A percentile compares a stretch with the other conserved stretches of the same genome.
phyloP scores from a whole-genome alignment of 1,140 invertebrate species.

The Lepidurus apus region DNA sequence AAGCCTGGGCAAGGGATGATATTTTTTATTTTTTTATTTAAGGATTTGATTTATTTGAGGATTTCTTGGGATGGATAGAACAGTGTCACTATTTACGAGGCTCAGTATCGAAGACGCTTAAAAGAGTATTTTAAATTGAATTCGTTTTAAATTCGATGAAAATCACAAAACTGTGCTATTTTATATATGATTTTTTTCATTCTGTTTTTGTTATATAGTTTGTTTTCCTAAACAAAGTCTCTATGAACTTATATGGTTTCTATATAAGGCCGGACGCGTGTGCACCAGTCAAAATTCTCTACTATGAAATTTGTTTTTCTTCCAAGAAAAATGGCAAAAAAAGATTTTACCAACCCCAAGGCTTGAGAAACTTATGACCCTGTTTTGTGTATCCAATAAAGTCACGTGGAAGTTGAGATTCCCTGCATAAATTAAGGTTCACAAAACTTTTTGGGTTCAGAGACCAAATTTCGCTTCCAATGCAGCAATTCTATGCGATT shows the following conservation, averaged over 20 bases:
- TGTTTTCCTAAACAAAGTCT: no score
- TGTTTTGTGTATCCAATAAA: constrained; percentile 12
- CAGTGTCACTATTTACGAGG: not conserved
- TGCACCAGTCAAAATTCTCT: no score
- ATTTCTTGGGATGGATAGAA: no score
- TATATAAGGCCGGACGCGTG: no score
- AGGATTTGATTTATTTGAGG: no score
- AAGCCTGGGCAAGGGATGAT: no score
- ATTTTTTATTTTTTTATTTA: no score
- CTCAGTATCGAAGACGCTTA: constrained; percentile 15
- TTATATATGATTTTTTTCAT: not conserved
- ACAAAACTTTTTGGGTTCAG: no score
- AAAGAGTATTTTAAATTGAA: not conserved
- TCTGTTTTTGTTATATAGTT: not conserved
- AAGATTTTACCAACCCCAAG: not conserved
- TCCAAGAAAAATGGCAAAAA: not conserved
- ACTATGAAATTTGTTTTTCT: not conserved
- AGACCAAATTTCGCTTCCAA: no score
- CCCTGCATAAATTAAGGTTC: not conserved
- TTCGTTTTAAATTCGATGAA: not conserved
- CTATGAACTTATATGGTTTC: no score
- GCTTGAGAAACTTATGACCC: not conserved
- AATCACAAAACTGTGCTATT: not conserved
- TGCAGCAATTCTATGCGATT: no score
- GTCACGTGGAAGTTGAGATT: not conserved